phyloP scores from a whole-genome alignment of 2,797 vertebrate species.

The Gastrophryne carolinensis region DNA sequence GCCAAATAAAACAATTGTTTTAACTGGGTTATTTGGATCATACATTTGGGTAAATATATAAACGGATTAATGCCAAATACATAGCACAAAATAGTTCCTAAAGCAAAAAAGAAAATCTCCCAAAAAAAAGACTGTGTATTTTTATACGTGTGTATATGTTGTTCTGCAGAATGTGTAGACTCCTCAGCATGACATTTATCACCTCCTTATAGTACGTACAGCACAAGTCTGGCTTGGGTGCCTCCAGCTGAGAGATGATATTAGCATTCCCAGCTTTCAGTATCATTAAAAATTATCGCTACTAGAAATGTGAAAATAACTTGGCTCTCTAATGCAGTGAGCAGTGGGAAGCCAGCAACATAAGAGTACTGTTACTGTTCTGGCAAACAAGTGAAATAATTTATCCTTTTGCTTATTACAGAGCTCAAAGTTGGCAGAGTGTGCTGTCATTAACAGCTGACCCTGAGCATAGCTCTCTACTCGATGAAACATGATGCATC shows the following conservation, averaged over 20 bases:
- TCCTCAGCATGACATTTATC: constrained; percentile 24
- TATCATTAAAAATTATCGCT: constrained; percentile 49
- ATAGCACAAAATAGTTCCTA: background rate
- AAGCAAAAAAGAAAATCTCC: background rate
- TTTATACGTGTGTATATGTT: constrained; percentile 3
- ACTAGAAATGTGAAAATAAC: constrained; percentile 40
- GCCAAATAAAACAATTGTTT: too few species aligned
- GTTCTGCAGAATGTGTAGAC: background rate
- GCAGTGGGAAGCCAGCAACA: constrained; percentile 35
- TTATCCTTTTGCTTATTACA: constrained; percentile 49
- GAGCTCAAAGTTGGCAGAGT: constrained; percentile 47
- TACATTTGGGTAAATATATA: constrained; percentile 19
- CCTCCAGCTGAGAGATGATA: constrained; percentile 40
- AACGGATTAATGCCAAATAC: too few species aligned
- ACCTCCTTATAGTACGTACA: constrained; percentile 34
- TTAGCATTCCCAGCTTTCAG: constrained; percentile 41
- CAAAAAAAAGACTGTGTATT: constrained; percentile 5
- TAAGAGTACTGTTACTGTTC: constrained; percentile 34
- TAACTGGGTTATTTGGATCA: too few species aligned
- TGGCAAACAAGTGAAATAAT: constrained; percentile 43
- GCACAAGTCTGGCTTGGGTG: background rate
- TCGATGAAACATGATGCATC: constrained; percentile 49
- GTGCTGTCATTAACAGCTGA: constrained; percentile 47
- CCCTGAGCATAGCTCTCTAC: constrained; percentile 40
- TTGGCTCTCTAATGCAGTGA: constrained; percentile 39